A percentile compares a stretch with the other conserved stretches of the same genome.
phyloP scores from a whole-genome alignment of 2,797 vertebrate genomes.

The Rhinella marina region DNA sequence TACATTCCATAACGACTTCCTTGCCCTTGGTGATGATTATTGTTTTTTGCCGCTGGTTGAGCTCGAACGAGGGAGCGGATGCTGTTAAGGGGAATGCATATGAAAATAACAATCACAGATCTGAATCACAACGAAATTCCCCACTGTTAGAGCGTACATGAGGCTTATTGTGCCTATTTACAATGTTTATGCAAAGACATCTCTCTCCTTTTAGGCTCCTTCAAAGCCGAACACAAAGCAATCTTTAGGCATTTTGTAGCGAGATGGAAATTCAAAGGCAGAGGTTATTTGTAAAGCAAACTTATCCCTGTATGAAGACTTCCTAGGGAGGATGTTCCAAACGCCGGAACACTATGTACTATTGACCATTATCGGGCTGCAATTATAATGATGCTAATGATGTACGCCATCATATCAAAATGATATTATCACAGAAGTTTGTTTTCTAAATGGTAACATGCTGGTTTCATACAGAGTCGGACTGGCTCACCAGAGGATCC shows the following conservation, averaged over 20 bases:
- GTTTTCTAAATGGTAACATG: no score
- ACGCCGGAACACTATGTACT: neutral
- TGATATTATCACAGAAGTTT: neutral
- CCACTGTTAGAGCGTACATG: neutral
- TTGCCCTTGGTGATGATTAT: slow-evolving; percentile 88
- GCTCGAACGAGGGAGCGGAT: slow-evolving; percentile 85
- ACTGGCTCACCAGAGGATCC: no score
- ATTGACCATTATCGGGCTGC: neutral
- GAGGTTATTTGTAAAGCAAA: slow-evolving; percentile 22
- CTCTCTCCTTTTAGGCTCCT: slow-evolving; percentile 2
- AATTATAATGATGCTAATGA: neutral
- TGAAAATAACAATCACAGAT: slow-evolving; percentile 38
- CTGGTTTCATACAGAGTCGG: no score
- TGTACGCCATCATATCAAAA: neutral
- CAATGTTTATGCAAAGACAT: slow-evolving; percentile 37
- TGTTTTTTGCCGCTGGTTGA: slow-evolving; percentile 80
- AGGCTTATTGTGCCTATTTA: slow-evolving; percentile 21
- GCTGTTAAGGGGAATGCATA: slow-evolving; percentile 73
- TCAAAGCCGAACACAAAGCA: slow-evolving; percentile 42
- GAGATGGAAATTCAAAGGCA: slow-evolving; percentile 25
- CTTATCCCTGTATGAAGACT: neutral
- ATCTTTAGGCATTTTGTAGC: slow-evolving; percentile 1
- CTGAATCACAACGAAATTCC: slow-evolving; percentile 2
- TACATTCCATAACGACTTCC: slow-evolving; percentile 88
- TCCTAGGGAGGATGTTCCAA: neutral